Base-by-base conservation (phyloP, 2,888 invertebrate species). In the Fragum sueziense region DNA sequence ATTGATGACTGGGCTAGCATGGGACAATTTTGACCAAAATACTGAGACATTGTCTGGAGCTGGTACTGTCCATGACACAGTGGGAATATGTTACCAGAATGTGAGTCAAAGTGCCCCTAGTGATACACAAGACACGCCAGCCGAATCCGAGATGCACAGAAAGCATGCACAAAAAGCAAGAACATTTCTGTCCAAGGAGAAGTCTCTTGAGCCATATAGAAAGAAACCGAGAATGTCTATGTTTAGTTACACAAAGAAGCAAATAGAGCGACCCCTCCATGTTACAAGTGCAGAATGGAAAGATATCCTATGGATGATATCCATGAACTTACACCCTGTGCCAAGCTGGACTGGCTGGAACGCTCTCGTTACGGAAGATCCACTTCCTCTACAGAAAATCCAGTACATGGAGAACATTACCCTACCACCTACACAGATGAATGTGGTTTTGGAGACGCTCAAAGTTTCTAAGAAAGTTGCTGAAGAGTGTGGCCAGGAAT, bases 261-360 rank as follows among this genome's bases (percentile, higher is more conserved):
- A 17, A 2, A 31, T 31, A n/a, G 72, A 14, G n/a, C 14, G 17
- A 1, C 72, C 77, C 11, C 25, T 41, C 7, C 17, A 69, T 52
- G 1, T 77, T 25, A 11, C 22, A 20, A 33, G 52, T 25, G 27
- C 34, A 9, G 41, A 68, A n/a, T 29, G 34, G 37, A 37, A 22
- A 25, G 70, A 77, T 41, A 14, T 54, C 3, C n/a, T 67, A 2
- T 69, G 62, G 61, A 68, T 68, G 17, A 25, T 62, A 27, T 41
- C 14, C 20, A 22, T 7, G 34, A 11, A 33, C 4, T 57, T 67
- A 20, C 9, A 37, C 4, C 20, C 20, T 7, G 70, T 59, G 33
- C 85, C 82, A 22, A 70, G 79, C 61, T 84, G 81, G 83, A 57
- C 68, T 33, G 83, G 79, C 31, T 85, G 83, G 83, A 84, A 81